These are phyloP conservation scores for Bettongia penicillata DNA, from an alignment of 2,113 vertebrate genomes.

Conservation along the genomic window DNA sequence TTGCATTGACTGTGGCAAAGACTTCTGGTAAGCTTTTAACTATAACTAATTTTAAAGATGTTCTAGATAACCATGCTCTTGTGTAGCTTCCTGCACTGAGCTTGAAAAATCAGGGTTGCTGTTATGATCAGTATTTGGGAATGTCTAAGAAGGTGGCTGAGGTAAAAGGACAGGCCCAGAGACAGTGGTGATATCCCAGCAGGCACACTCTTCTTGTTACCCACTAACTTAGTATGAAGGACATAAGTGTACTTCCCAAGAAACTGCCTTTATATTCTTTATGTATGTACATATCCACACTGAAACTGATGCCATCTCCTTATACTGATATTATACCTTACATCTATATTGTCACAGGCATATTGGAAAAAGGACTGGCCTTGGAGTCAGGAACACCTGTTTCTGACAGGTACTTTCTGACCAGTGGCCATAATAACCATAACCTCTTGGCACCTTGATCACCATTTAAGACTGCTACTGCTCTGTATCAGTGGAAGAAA, in stretches of 20 bases:
- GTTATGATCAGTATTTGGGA: neutral
- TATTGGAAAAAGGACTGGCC: neutral
- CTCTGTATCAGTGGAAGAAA: neutral
- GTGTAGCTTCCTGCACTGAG: neutral
- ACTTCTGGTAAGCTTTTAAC: constrained; percentile 90
- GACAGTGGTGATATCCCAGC: neutral
- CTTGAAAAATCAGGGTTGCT: neutral
- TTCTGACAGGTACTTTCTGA: neutral
- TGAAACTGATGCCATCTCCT: neutral
- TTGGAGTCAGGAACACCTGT: neutral
- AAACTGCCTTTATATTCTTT: neutral
- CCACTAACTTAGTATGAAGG: too few relatives aligned
- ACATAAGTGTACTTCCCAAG: neutral
- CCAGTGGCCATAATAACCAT: too few relatives aligned
- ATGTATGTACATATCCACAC: neutral
- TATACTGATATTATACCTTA: neutral
- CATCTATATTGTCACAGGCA: neutral
- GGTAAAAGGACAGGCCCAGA: neutral
- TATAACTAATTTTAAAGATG: neutral
- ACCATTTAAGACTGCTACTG: neutral
- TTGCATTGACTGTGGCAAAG: constrained; percentile 97
- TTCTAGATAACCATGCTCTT: neutral
- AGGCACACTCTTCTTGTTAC: neutral
- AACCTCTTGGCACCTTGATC: too few relatives aligned
- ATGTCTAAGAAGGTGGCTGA: neutral